Percentiles rank a stretch among this genome's conserved stretches.
Evolutionary conservation across 2,888 invertebrate genomes (phyloP).

Genomic region (Oscheius onirici): DNA sequence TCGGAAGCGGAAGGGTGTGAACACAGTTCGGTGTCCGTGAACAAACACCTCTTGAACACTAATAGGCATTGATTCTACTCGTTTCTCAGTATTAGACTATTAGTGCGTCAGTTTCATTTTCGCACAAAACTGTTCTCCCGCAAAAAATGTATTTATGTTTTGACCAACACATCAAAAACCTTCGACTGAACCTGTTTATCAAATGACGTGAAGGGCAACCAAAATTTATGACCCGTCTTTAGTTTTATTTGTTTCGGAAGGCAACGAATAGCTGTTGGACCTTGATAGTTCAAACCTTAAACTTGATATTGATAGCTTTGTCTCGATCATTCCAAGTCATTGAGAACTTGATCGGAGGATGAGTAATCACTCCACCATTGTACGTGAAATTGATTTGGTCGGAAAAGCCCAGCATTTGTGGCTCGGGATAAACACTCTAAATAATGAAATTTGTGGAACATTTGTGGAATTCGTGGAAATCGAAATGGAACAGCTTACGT

Average conservation of each 20-base stretch:
- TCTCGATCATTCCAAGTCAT: conserved; percentile 21
- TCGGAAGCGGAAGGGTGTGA: no score
- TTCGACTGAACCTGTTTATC: neutral
- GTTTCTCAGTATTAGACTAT: no score
- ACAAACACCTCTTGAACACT: no score
- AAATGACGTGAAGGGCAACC: conserved; percentile 5
- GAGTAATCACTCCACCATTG: conserved; percentile 3
- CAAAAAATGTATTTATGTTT: no score
- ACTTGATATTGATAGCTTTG: conserved; percentile 21
- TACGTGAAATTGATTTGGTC: conserved; percentile 5
- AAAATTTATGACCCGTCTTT: neutral
- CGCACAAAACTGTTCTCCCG: no score
- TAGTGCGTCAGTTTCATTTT: no score
- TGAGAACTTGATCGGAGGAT: neutral
- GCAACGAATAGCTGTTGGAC: neutral
- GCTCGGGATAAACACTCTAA: conserved; percentile 12
- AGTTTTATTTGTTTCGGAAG: neutral
- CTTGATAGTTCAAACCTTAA: neutral
- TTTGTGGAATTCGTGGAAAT: neutral
- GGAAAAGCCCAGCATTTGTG: conserved; percentile 5
- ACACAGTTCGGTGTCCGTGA: no score
- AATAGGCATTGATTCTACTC: no score
- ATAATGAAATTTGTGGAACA: neutral
- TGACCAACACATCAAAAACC: no score
- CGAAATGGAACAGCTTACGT: neutral